These are phyloP conservation scores for Siniperca knerii DNA, from an alignment of 2,113 vertebrate species.

Conservation along the genomic window DNA sequence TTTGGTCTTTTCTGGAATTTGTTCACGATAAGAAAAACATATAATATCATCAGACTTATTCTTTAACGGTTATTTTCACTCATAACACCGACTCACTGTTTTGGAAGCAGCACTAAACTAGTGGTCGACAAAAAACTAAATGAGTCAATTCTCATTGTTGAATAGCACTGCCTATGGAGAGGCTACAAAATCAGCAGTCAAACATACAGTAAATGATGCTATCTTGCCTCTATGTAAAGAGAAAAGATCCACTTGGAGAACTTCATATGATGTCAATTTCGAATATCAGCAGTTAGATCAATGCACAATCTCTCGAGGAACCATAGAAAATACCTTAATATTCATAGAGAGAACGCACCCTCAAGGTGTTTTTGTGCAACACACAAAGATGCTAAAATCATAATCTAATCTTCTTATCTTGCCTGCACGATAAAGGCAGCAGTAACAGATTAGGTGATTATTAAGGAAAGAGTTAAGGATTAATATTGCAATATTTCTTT, in stretches of 20 bases:
- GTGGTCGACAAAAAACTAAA: not conserved
- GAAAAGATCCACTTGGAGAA: not conserved
- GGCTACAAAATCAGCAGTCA: not conserved
- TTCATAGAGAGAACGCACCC: slow-evolving; percentile 28
- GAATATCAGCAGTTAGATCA: slow-evolving; percentile 23
- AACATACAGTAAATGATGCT: not conserved
- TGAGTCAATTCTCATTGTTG: not conserved
- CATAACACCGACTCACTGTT: not conserved
- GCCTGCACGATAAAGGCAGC: slow-evolving; percentile 15
- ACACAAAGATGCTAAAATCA: slow-evolving; percentile 4
- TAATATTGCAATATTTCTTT: slow-evolving; percentile 15
- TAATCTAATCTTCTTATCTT: slow-evolving; percentile 38
- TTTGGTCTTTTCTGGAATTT: slow-evolving; percentile 6
- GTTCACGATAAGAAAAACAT: not conserved
- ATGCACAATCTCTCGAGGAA: not conserved
- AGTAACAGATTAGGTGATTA: slow-evolving; percentile 19
- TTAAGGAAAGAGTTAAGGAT: slow-evolving; percentile 28
- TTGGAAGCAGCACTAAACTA: not conserved
- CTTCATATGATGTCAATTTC: not conserved
- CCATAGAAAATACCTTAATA: slow-evolving; percentile 19
- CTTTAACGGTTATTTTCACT: not conserved
- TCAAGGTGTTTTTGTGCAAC: slow-evolving; percentile 36
- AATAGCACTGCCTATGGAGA: not conserved
- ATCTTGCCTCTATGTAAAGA: not conserved
- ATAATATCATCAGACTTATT: not conserved